Base-by-base conservation (phyloP, 2,888 invertebrate genomes). In the Metallyticus violacea region DNA sequence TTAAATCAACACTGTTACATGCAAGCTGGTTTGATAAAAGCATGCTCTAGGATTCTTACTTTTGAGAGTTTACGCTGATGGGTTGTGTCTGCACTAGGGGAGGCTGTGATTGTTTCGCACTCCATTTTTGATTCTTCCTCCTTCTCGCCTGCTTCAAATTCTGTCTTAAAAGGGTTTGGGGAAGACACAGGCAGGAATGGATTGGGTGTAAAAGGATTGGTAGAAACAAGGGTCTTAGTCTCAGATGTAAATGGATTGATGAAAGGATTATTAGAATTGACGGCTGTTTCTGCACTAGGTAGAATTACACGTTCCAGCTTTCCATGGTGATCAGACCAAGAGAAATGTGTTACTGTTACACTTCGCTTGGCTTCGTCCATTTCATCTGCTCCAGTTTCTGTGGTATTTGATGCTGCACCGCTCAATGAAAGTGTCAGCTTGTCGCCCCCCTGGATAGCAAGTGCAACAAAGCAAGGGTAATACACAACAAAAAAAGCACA, bases 391-490 rank as follows among this genome's bases (percentile, higher is more conserved):
- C 84, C 85, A 77, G n/a, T 81, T 25, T 87, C 86, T 25, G 62
- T 29, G 29, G 29, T 30, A 79, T 79, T 76, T 76, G 88, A 90
- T 6, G 81, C 77, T 30, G 77, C 91, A 83, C 95, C 95, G 89
- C 94, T 94, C 89, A 95, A 94, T 88, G 94, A 94, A 88, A 95
- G 91, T 86, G 95, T 95, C 90, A 95, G 91, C 91, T 95, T 95
- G 91, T 95, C 95, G 90, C 95, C 95, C 89, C 95, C 95, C 95
- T 95, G 90, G 88, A 89, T 89, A 90, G 90, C 26, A 62, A 40
- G 79, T 79, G 79, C 77, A 28, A 85, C 26, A 85, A 40, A 81
- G 85, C 62, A 84, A 78, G 85, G 77, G 90, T 90, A 89, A 89
- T 89, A 85, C 88, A 87, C 88, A 89, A 89, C 89, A 85, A 88